Evolutionary conservation across 2,797 vertebrate species (phyloP).

Genomic region (Sebastolobus alascanus): DNA sequence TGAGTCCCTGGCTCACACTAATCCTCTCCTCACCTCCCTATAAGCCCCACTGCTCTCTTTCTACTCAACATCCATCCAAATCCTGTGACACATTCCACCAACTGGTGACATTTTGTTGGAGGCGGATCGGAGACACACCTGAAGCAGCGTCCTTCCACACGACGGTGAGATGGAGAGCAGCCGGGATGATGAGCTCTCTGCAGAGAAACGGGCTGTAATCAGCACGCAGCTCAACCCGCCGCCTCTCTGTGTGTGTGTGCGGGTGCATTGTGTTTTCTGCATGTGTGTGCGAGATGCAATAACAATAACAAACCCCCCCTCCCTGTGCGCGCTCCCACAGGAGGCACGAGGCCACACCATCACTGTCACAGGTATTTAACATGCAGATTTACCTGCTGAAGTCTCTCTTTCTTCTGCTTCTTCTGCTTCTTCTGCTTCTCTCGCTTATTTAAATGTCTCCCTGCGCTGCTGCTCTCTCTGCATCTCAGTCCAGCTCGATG

Average conservation of each 20-base stretch:
- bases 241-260: not conserved
- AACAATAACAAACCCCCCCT: conserved; percentile 53
- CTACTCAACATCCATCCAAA: conserved; percentile 19
- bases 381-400: conserved; percentile 72
- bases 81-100: conserved; percentile 29
- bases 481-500: conserved; percentile 64
- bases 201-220: not conserved
- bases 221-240: not conserved
- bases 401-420: conserved; percentile 9
- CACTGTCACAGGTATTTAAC: conserved; percentile 51
- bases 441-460: conserved; percentile 7
- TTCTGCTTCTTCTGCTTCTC: conserved; percentile 2
- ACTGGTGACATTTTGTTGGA: conserved; percentile 61
- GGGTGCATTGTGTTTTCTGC: conserved; percentile 28
- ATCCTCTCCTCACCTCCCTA: conserved; percentile 53
- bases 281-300: not conserved
- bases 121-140: conserved; percentile 37
- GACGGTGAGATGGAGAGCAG: not conserved
- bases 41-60: conserved; percentile 30
- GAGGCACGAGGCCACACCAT: conserved; percentile 32
- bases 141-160: conserved; percentile 16
- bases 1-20: conserved; percentile 16
- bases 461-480: conserved; percentile 5
- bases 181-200: not conserved
- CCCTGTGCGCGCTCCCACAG: conserved; percentile 4